Base-by-base conservation (phyloP, 64 coral and sea anemone genomes). In the Montipora foliosa region DNA sequence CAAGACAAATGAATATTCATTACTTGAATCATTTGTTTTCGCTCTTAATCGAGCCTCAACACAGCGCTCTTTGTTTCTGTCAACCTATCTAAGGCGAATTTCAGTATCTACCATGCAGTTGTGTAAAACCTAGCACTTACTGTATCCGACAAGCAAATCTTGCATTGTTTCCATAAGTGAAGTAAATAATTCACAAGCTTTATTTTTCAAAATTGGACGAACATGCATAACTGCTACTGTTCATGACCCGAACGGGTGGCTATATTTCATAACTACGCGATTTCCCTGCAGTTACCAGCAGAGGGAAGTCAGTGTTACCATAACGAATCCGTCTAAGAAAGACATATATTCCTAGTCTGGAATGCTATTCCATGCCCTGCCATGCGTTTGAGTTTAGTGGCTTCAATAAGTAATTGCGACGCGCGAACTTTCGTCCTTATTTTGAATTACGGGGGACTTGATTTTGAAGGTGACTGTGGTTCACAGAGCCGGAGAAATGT, bases 1-100 rank as follows among this genome's bases (percentile, higher is more conserved):
- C 90, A 86, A 64, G 61, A 64, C 55, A 75, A 81, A 85, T 92
- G 81, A 92, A 92, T 92, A 92, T 92, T 92, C 90, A 92, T 92
- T 81, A 85, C 72, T 13, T 13, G 49, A 44, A 10, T 45, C 69
- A 62, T 77, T 92, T 85, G 90, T 67, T 77, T 92, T 84, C 11
- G 17, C 22, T 86, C 82, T 92, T 92, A 77, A 52, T 83, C 25
- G 55, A 29, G 17, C 83, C 62, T 50, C 66, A 19, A 72, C 61
- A 44, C 82, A 71, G 49, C 64, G 46, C 44, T 71, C 44, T 21
- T 47, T 71, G 82, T 86, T 86, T 22, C 66, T 72, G 8, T 37
- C 66, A 50, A n/a, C 82, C n/a, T 86, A 50, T 86, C 82, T 86
- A 4, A 62, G 13, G 48, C 66, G 44, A 1, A 14, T 71, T 16